Evolutionary conservation across 2,888 invertebrate species (phyloP), one percentile per base, ranked within the genome.

Genomic region (Artemia sinica): DNA sequence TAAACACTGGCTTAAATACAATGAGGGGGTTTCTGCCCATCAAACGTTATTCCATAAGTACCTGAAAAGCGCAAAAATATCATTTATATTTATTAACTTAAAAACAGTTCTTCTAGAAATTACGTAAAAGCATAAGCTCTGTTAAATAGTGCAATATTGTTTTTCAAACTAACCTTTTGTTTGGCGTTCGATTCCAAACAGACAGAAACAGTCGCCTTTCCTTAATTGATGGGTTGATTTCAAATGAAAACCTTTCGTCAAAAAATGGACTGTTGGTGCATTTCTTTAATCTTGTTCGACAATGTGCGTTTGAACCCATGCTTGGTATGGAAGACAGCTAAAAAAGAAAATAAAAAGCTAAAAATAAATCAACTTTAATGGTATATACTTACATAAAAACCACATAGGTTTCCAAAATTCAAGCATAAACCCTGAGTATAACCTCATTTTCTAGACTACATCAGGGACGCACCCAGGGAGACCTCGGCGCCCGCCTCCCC

Each of bases 131-230:
- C 41, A 41, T 41, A 41, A 41, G 5, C 41, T 41, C 41, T 41
- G 41, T 41, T 41, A 41, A 12, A 12, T 48, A 14, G 28, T n/a
- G 7, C 0, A 0, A 52, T 18, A 18, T 18, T 18, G 1, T 13
- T n/a, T 68, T 12, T 41, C n/a, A 65, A 9, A 67, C 81, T 83
- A 81, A 91, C 91, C 88, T 86, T 77, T 85, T 84, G 73, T 84
- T 85, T 74, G 88, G 84, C 79, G 90, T 88, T 73, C 91, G 81
- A 77, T 90, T 90, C 91, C 91, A 91, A 66, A 89, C 89, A 66
- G 90, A 89, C 74, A 91, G 81, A 74, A 88, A 84, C 66, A 89
- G 81, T 77, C 84, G 81, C 74, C 84, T 84, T 67, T 82, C 79
- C 65, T 80, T 79, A 74, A 84, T 83, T 49, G 79, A 74, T 14